Evolutionary conservation across 2,888 invertebrate species (phyloP), one percentile per base, ranked within the genome.

Genomic region (Syrphus vitripennis): DNA sequence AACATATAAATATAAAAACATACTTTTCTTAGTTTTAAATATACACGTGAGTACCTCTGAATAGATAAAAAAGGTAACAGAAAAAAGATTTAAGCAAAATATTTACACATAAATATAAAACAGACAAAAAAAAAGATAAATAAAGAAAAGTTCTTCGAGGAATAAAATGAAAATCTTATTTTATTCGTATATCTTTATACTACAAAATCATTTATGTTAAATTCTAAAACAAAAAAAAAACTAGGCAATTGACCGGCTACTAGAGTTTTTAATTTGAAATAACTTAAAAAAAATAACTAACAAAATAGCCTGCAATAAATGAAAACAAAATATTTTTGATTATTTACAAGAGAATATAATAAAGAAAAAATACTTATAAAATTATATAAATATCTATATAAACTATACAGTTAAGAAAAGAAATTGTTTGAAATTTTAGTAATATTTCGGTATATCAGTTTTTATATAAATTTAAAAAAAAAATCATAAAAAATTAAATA

Each of bases 21-120:
- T 84, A 80, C 80, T 80, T 71, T 84, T 76, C 71, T 84, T 84
- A 84, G 84, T 81, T 83, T 29, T 87, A 87, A 83, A 72, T 79
- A 87, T 79, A 87, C 87, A 87, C 87, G 74, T 83, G 86, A 88
- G 88, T 88, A 88, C 87, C 88, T 88, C 87, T 87, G 83, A 88
- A 88, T 86, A 88, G 75, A 87, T 83, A 87, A 88, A 83, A n/a
- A 67, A 71, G 67, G 67, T 67, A 50, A 67, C 67, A 67, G 50
- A 67, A 67, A 63, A 34, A 50, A 34, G 48, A 21, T 50, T 24
- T 50, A 48, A 34, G 34, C 19, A 50, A 50, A 63, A 16, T 63
- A 67, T 50, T 48, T 34, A 67, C 67, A 67, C 67, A 67, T 45
- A 59, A 40, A 72, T 50, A 63, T 55, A 87, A 75, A 80, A 55